phyloP scores from a whole-genome alignment of 2,113 vertebrate species.

The Opisthocomus hoazin region DNA sequence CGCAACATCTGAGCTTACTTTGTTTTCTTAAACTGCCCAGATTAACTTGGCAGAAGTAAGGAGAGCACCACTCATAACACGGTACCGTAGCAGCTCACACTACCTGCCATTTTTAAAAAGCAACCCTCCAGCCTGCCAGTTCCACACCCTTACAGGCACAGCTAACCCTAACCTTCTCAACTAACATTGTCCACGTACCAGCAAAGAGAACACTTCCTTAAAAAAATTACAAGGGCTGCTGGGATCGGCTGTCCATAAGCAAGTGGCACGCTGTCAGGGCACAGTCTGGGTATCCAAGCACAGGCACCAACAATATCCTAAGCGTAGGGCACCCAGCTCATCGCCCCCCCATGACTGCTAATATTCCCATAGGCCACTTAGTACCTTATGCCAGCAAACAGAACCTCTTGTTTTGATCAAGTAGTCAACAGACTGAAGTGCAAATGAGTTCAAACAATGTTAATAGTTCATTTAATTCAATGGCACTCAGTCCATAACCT shows the following conservation, averaged over 20 bases:
- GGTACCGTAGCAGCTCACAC: not conserved
- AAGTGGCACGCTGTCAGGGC: not conserved
- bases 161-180: not conserved
- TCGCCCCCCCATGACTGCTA: not conserved
- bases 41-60: not conserved
- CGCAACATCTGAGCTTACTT: not conserved
- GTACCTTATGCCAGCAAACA: not conserved
- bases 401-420: not conserved
- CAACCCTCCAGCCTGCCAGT: not conserved
- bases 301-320: not conserved
- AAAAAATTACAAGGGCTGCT: not conserved
- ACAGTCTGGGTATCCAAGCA: not conserved
- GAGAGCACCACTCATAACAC: not conserved
- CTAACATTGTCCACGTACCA: not conserved
- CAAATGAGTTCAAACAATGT: not conserved
- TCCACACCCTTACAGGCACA: not conserved
- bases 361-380: not conserved
- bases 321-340: accelerated
- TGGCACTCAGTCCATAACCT: not conserved
- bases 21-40: slow-evolving; percentile 9
- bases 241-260: not conserved
- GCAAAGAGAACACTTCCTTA: not conserved
- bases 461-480: not conserved
- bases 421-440: not conserved
- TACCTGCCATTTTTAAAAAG: not conserved